These are phyloP conservation scores for Chloromyia formosa DNA, from an alignment of 2,888 invertebrate species.

Conservation along the genomic window DNA sequence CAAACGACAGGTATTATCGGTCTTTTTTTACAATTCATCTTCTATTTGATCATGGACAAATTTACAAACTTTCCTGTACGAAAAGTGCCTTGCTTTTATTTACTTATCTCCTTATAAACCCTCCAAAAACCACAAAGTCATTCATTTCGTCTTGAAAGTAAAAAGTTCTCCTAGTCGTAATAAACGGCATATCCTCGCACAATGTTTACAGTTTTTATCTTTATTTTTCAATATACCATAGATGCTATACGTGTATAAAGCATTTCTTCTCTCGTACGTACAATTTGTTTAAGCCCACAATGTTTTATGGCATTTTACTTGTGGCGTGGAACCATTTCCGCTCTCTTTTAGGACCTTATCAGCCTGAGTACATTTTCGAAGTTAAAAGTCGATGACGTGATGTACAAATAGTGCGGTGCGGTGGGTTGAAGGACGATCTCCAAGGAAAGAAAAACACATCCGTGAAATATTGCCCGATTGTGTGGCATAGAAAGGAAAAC, in stretches of 20 bases:
- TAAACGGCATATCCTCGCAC: no score
- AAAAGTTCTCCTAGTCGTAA: no score
- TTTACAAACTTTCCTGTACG: no score
- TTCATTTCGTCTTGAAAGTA: no score
- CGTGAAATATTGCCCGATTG: background rate
- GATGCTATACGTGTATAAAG: background rate
- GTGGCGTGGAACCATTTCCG: background rate
- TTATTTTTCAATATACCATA: background rate
- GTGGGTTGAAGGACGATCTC: background rate
- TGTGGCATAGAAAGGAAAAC: background rate
- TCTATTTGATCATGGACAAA: no score
- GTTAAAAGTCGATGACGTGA: background rate
- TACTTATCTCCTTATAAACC: no score
- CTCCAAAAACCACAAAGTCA: no score
- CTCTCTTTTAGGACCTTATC: background rate
- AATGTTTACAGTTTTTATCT: conserved; percentile 1
- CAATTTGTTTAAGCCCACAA: conserved; percentile 1
- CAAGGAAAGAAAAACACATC: background rate
- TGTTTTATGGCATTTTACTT: background rate
- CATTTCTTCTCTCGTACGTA: background rate
- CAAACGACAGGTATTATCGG: no score
- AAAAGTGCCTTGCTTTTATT: no score
- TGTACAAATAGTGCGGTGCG: background rate
- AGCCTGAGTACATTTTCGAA: background rate
- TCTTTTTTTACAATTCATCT: no score